Conservation (phyloP, 1,140 invertebrate genomes). For the Drosophila nasuta region DNA sequence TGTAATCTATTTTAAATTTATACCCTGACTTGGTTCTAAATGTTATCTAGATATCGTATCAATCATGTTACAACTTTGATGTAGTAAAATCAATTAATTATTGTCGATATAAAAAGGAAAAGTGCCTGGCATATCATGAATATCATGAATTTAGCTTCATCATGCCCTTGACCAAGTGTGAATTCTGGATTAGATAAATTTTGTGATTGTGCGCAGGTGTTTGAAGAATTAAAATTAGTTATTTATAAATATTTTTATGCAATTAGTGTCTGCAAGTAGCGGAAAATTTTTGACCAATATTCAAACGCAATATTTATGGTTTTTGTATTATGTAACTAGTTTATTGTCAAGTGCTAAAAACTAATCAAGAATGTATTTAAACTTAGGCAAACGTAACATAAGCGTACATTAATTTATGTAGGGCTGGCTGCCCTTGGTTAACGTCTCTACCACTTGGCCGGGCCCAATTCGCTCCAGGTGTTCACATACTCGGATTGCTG, state of each 20-base stretch:
- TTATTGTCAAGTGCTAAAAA: constrained; percentile 68
- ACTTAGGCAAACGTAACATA: constrained; percentile 55
- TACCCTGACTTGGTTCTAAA: too few species aligned
- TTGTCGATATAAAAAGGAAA: background rate
- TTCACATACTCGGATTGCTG: constrained; percentile 87
- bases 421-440: constrained; percentile 9
- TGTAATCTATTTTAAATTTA: constrained; percentile 13
- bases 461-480: constrained; percentile 89
- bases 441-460: constrained; percentile 85
- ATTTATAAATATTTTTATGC: background rate
- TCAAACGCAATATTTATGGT: constrained; percentile 6
- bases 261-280: background rate
- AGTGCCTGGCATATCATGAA: background rate
- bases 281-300: background rate
- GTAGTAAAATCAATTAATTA: background rate
- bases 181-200: background rate
- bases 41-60: too few species aligned
- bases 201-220: background rate
- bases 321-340: constrained; percentile 67
- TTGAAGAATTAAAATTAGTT: background rate
- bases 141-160: background rate
- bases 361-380: constrained; percentile 63
- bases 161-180: background rate
- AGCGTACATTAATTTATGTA: constrained; percentile 61
- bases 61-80: too few species aligned